A percentile compares a stretch with the other conserved stretches of the same genome.
Conservation (phyloP, 2,113 vertebrate species). For the Cryptomyrus ogoouensis region DNA sequence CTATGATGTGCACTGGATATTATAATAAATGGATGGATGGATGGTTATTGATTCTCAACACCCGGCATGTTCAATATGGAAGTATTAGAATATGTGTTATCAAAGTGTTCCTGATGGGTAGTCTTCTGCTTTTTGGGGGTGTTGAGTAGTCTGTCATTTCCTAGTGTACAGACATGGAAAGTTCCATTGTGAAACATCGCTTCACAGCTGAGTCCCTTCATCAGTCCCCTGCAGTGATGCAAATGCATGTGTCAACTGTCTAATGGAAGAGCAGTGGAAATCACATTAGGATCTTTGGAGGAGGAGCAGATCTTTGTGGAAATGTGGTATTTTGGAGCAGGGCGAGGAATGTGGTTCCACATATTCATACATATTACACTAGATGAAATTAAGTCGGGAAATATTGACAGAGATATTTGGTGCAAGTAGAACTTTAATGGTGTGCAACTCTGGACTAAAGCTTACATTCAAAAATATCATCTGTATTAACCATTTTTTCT, state of each 20-base stretch:
- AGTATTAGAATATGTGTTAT: not conserved
- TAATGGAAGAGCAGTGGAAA: not conserved
- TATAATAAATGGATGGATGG: not conserved
- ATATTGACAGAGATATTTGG: not conserved
- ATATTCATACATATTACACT: not conserved
- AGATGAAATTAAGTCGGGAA: not conserved
- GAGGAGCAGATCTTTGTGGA: not conserved
- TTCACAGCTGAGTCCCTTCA: not conserved
- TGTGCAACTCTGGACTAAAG: not conserved
- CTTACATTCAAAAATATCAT: not conserved
- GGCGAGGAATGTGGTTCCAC: not conserved
- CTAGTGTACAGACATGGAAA: not conserved
- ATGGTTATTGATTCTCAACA: not conserved
- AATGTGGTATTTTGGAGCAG: not conserved
- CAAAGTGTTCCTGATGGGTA: not conserved
- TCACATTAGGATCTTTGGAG: not conserved
- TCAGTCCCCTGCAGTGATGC: not conserved
- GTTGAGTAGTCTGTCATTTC: not conserved
- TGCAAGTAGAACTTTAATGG: not conserved
- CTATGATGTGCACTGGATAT: not conserved
- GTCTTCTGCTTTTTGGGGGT: not conserved
- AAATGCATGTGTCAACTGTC: not conserved
- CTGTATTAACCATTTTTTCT: not conserved
- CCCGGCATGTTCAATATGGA: not conserved
- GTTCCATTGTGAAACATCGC: not conserved